Evolutionary conservation across 2,888 invertebrate species (phyloP).

Genomic region (Oscheius sp.): DNA sequence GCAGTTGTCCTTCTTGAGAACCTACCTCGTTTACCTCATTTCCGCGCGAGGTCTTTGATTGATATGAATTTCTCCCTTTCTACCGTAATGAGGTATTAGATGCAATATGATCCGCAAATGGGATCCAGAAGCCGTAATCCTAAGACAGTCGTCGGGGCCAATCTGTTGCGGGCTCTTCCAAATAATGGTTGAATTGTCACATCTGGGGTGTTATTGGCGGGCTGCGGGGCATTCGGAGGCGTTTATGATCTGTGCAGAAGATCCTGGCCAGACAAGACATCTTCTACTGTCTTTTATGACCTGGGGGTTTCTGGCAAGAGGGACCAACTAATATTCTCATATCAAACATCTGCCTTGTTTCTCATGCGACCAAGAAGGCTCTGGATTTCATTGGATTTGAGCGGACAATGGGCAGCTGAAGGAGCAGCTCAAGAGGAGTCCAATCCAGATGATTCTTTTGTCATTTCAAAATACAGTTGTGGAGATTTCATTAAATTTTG

Average conservation of each 20-base stretch:
- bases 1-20: slow-evolving; percentile 14
- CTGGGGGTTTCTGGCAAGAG: too few species aligned
- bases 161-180: slow-evolving; percentile 19
- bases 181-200: slow-evolving; percentile 30
- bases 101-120: slow-evolving; percentile 13
- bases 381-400: too few species aligned
- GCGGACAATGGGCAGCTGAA: too few species aligned
- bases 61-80: background rate
- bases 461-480: too few species aligned
- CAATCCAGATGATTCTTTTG: too few species aligned
- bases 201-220: slow-evolving; percentile 29
- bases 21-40: slow-evolving; percentile 4
- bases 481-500: too few species aligned
- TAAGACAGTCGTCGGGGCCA: background rate
- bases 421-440: too few species aligned
- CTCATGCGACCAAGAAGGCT: too few species aligned
- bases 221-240: background rate
- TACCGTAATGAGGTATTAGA: background rate
- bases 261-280: background rate
- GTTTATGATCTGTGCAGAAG: slow-evolving; percentile 26
- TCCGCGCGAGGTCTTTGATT: background rate
- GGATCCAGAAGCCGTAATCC: background rate
- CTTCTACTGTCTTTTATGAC: background rate
- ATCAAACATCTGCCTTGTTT: too few species aligned
- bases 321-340: too few species aligned